A percentile compares a stretch with the other conserved stretches of the same genome.
Evolutionary conservation across 2,888 invertebrate species (phyloP).

Genomic region (Lasioglossum figueresi): DNA sequence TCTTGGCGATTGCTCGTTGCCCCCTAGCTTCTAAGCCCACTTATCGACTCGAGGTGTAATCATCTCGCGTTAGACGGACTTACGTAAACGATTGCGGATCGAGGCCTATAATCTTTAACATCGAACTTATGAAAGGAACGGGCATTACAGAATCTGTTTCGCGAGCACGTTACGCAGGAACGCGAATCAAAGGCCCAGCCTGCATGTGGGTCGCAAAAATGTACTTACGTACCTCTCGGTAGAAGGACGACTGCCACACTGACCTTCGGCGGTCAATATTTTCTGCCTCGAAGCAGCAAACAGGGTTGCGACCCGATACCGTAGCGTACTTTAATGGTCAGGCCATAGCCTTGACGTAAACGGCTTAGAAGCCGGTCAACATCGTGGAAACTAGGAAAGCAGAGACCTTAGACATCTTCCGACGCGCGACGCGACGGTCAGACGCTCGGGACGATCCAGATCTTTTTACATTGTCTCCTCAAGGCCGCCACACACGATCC

Average conservation of each 20-base stretch:
- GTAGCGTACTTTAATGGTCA: background rate
- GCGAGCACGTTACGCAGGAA: background rate
- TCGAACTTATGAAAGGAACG: slow-evolving; percentile 7
- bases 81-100: slow-evolving; percentile 9
- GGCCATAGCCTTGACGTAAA: slow-evolving; percentile 51
- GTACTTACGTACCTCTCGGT: background rate
- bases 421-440: background rate
- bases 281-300: slow-evolving; percentile 3
- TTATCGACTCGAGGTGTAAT: background rate
- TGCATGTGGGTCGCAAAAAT: background rate
- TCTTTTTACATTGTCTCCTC: background rate
- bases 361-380: slow-evolving; percentile 54
- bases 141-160: background rate
- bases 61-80: background rate
- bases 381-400: slow-evolving; percentile 26
- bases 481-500: background rate
- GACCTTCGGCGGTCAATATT: slow-evolving; percentile 12
- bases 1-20: background rate
- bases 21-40: background rate
- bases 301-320: slow-evolving; percentile 23
- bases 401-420: slow-evolving; percentile 2
- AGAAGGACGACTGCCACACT: slow-evolving; percentile 6
- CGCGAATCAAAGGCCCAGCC: background rate
- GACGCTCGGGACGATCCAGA: background rate
- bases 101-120: background rate